Evolutionary conservation across 2,888 invertebrate species (phyloP).

Genomic region (Eupithecia vulgata): DNA sequence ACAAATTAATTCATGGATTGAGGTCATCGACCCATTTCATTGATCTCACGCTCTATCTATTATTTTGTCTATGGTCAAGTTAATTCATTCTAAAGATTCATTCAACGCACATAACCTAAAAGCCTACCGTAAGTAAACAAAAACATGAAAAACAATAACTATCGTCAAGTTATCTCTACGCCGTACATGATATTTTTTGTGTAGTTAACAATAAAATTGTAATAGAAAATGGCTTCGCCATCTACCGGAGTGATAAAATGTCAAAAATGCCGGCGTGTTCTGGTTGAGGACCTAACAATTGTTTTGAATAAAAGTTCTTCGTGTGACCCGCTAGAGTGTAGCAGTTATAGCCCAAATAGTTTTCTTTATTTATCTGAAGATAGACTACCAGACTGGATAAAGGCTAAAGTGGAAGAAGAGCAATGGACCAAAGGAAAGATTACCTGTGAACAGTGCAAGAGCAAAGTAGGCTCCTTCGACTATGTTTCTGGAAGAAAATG

Average conservation of each 20-base stretch:
- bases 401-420: slow-evolving; percentile 76
- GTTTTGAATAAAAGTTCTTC: slow-evolving; percentile 44
- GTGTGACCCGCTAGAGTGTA: slow-evolving; percentile 58
- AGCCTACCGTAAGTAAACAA: not conserved
- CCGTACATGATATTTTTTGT: not conserved
- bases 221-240: slow-evolving; percentile 36
- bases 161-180: not conserved
- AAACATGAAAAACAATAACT: not conserved
- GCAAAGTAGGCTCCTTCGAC: slow-evolving; percentile 87
- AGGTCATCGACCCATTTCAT: slow-evolving; percentile 29
- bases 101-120: slow-evolving; percentile 30
- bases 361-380: slow-evolving; percentile 83
- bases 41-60: slow-evolving; percentile 22
- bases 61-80: slow-evolving; percentile 30
- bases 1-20: slow-evolving; percentile 24
- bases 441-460: slow-evolving; percentile 85
- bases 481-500: slow-evolving; percentile 87
- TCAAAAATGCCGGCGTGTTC: slow-evolving; percentile 73
- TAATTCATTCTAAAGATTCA: no score
- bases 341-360: slow-evolving; percentile 62
- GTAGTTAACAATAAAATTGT: not conserved
- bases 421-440: slow-evolving; percentile 88
- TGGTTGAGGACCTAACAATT: slow-evolving; percentile 57
- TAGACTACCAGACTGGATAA: slow-evolving; percentile 84
- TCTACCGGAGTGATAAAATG: slow-evolving; percentile 63